Evolutionary conservation across 2,888 invertebrate genomes (phyloP).

Genomic region (Busseola fusca): DNA sequence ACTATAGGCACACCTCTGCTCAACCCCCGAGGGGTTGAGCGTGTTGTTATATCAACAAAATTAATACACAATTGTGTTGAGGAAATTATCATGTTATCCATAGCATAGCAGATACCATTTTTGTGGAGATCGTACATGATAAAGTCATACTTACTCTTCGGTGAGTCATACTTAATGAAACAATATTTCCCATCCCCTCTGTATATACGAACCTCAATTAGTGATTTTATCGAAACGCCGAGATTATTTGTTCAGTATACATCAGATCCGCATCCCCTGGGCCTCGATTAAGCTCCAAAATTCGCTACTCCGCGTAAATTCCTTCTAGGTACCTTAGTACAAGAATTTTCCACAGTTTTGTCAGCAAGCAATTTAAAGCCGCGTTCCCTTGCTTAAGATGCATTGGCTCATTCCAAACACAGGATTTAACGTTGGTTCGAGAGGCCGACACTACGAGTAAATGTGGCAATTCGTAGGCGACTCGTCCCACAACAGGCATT

Average conservation of each 20-base stretch:
- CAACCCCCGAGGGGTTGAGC: neutral
- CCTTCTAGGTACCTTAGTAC: slow-evolving; percentile 57
- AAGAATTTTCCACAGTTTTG: slow-evolving; percentile 71
- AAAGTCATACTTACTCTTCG: slow-evolving; percentile 17
- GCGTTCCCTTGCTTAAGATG: slow-evolving; percentile 85
- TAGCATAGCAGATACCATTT: neutral
- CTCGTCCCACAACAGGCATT: slow-evolving; percentile 85
- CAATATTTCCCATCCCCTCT: slow-evolving; percentile 29
- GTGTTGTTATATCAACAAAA: neutral
- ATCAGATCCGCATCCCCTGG: slow-evolving; percentile 38
- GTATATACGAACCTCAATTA: slow-evolving; percentile 38
- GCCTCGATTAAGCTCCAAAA: slow-evolving; percentile 61
- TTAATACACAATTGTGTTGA: neutral
- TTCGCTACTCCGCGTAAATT: slow-evolving; percentile 63
- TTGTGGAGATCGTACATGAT: slow-evolving; percentile 6
- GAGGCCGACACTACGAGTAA: slow-evolving; percentile 78
- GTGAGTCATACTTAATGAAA: slow-evolving; percentile 40
- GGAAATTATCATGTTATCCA: neutral
- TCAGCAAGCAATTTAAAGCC: slow-evolving; percentile 79
- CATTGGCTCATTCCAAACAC: slow-evolving; percentile 86
- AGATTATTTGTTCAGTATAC: slow-evolving; percentile 56
- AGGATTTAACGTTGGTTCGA: slow-evolving; percentile 82
- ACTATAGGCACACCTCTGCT: neutral
- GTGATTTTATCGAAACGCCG: slow-evolving; percentile 43
- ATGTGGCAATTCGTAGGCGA: slow-evolving; percentile 86